Conservation (phyloP, 2,113 vertebrate species). For the Dermatemys mawii region DNA sequence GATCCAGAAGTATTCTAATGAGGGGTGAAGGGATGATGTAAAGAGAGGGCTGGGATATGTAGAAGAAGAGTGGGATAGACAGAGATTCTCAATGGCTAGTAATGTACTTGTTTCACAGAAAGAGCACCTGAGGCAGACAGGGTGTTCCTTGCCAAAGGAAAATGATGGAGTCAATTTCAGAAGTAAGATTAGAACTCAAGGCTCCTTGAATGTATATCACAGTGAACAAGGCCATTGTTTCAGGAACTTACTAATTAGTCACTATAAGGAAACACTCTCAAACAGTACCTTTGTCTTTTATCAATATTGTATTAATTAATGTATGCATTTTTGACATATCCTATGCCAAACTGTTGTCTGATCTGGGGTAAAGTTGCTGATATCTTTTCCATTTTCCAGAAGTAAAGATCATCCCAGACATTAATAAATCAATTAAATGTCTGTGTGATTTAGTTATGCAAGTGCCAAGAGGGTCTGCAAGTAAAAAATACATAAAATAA, state of each 20-base stretch:
- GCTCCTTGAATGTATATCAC: background rate
- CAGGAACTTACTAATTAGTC: background rate
- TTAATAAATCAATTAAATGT: constrained; percentile 59
- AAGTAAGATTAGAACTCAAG: background rate
- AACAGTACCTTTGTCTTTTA: background rate
- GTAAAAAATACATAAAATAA: background rate
- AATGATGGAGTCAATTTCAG: background rate
- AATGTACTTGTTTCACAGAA: background rate
- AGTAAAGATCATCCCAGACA: constrained; percentile 11
- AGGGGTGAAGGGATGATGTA: fast-evolving
- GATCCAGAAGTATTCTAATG: background rate
- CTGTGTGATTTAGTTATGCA: constrained; percentile 20
- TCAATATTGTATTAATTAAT: constrained; percentile 17
- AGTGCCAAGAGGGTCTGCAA: constrained; percentile 16
- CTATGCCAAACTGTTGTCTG: constrained; percentile 40
- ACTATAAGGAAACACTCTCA: background rate
- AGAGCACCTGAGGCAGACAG: background rate
- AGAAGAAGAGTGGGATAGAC: background rate
- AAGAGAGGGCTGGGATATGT: background rate
- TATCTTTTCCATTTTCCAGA: constrained; percentile 41
- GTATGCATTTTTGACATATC: background rate
- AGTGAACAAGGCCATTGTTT: background rate
- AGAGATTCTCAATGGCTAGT: background rate
- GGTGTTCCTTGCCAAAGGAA: background rate
- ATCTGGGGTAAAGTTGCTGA: constrained; percentile 29